These are phyloP conservation scores for Caenorhabditis virilis DNA, from an alignment of 2,888 invertebrate species.

Conservation along the genomic window DNA sequence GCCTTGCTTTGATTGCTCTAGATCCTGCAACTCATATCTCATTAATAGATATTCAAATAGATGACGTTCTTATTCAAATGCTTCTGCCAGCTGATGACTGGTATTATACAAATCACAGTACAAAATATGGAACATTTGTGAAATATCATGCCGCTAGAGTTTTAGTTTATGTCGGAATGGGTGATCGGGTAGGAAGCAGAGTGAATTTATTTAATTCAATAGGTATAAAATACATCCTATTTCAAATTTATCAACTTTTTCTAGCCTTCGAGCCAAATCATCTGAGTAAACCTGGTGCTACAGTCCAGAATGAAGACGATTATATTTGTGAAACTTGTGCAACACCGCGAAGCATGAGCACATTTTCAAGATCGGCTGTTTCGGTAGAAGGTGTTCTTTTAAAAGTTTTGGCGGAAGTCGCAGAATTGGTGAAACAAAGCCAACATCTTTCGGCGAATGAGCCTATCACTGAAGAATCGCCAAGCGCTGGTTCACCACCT, in stretches of 20 bases:
- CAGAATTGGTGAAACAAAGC: conserved; percentile 51
- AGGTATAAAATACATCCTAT: conserved; percentile 4
- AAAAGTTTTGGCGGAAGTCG: conserved; percentile 47
- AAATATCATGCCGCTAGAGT: conserved; percentile 76
- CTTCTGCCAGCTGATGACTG: conserved; percentile 77
- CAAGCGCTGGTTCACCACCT: conserved; percentile 47
- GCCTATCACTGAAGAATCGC: conserved; percentile 64
- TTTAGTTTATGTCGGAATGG: conserved; percentile 75
- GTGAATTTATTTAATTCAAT: conserved; percentile 73
- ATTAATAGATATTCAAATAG: conserved; percentile 74
- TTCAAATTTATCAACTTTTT: conserved; percentile 1
- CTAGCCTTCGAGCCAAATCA: conserved; percentile 22
- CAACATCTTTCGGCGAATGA: conserved; percentile 57
- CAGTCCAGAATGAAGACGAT: conserved; percentile 65
- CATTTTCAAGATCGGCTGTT: conserved; percentile 61
- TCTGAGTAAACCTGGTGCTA: conserved; percentile 1
- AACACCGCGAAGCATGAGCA: conserved; percentile 57
- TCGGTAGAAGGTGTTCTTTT: conserved; percentile 58
- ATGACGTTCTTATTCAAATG: conserved; percentile 74
- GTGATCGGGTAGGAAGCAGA: conserved; percentile 74
- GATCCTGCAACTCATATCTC: conserved; percentile 74
- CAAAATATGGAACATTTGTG: conserved; percentile 75
- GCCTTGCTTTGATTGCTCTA: conserved; percentile 74
- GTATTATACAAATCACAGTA: conserved; percentile 77
- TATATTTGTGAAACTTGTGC: conserved; percentile 66